Percentiles rank a stretch among this genome's conserved stretches.
phyloP scores from a whole-genome alignment of 1,140 invertebrate genomes.

The Drosophila equinoxialis region DNA sequence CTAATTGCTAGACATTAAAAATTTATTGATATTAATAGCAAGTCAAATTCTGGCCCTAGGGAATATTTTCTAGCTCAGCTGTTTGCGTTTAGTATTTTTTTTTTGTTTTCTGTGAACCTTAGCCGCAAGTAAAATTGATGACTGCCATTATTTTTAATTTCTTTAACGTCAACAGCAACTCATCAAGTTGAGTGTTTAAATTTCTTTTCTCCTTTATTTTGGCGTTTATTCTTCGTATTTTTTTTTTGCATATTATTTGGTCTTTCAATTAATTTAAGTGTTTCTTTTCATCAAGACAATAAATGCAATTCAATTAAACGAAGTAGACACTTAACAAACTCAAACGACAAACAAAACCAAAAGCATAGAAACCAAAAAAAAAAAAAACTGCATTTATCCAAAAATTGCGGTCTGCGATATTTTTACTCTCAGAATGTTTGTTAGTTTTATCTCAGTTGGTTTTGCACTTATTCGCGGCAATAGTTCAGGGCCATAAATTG shows the following conservation, averaged over 20 bases:
- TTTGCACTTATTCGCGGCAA: conserved; percentile 6
- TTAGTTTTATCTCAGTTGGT: conserved; percentile 1
- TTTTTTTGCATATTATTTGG: conserved; percentile 47
- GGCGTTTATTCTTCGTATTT: conserved; percentile 2
- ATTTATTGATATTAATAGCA: conserved; percentile 69
- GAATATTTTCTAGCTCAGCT: conserved; percentile 17
- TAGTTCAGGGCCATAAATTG: conserved; percentile 10
- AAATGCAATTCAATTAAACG: conserved; percentile 70
- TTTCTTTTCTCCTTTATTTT: conserved; percentile 56
- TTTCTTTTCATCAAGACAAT: conserved; percentile 42
- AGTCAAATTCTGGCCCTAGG: conserved; percentile 3
- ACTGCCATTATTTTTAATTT: conserved; percentile 73
- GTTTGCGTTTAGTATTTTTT: background rate
- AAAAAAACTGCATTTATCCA: background rate
- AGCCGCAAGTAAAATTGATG: conserved; percentile 61
- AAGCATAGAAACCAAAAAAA: background rate
- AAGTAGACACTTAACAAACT: conserved; percentile 35
- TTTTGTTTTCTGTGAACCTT: conserved; percentile 14
- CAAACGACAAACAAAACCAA: background rate
- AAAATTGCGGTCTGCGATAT: background rate
- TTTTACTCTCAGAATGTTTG: background rate
- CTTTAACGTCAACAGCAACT: conserved; percentile 74
- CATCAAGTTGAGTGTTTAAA: conserved; percentile 78
- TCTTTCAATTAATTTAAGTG: conserved; percentile 17
- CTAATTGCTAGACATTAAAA: conserved; percentile 69